These are phyloP conservation scores for Chrysopilus asiliformis DNA, from an alignment of 2,888 invertebrate species.

Conservation along the genomic window DNA sequence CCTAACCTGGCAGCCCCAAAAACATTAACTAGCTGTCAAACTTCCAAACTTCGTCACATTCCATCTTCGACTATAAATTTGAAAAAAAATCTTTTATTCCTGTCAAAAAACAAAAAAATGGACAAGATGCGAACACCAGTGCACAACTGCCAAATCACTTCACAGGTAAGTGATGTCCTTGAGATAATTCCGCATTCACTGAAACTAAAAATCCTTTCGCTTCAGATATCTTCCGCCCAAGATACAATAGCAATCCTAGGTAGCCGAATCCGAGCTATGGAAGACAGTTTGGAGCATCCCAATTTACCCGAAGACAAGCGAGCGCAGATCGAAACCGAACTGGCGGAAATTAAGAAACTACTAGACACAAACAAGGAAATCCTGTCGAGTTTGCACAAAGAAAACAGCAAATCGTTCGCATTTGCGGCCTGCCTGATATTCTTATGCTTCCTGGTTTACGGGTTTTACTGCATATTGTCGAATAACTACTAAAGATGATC, in stretches of 20 bases:
- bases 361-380: conserved; percentile 7
- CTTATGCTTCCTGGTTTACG: conserved; percentile 6
- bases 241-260: conserved; percentile 5
- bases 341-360: conserved; percentile 6
- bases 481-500: conserved; percentile 1
- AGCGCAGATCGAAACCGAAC: conserved; percentile 2
- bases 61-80: no score
- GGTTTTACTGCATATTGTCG: conserved; percentile 3
- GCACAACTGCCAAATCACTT: background rate
- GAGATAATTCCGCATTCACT: background rate
- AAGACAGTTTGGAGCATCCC: conserved; percentile 5
- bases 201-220: background rate
- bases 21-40: no score
- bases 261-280: conserved; percentile 3
- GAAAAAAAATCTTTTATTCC: no score
- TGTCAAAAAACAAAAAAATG: no score
- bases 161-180: background rate
- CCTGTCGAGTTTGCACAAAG: conserved; percentile 4
- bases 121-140: no score
- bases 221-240: conserved; percentile 4
- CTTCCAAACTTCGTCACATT: no score
- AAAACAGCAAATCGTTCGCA: conserved; percentile 4
- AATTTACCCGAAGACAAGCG: conserved; percentile 3
- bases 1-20: no score
- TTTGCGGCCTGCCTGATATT: conserved; percentile 5